Evolutionary conservation across 2,113 vertebrate genomes (phyloP).

Genomic region (Caretta caretta): DNA sequence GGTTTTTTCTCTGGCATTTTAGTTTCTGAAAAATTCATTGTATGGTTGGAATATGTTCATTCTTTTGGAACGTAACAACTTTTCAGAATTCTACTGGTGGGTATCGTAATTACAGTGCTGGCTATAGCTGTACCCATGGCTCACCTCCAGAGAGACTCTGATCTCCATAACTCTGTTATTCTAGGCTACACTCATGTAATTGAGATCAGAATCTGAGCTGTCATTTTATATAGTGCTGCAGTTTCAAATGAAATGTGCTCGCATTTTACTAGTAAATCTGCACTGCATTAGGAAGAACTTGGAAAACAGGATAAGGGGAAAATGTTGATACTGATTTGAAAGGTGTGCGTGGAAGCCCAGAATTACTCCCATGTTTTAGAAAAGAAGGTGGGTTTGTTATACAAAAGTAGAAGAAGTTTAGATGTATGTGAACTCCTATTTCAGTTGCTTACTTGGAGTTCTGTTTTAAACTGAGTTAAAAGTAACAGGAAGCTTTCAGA

Average conservation of each 20-base stretch:
- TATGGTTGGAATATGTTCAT: neutral
- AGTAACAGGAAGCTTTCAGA: neutral
- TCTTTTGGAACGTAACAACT: neutral
- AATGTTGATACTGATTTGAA: neutral
- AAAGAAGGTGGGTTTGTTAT: neutral
- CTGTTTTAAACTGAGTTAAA: neutral
- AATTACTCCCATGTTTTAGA: neutral
- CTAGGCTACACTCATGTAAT: neutral
- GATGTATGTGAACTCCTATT: neutral
- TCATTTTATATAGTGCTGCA: neutral
- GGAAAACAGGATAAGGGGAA: neutral
- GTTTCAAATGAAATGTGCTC: rapidly evolving
- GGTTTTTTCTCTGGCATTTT: neutral
- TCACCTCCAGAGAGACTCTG: neutral
- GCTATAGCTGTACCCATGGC: neutral
- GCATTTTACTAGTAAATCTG: neutral
- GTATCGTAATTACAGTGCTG: neutral
- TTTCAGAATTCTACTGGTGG: rapidly evolving
- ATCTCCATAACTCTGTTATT: neutral
- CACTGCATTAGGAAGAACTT: neutral
- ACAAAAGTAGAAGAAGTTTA: neutral
- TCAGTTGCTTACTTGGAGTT: neutral
- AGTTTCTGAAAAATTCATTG: neutral
- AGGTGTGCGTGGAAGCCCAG: neutral
- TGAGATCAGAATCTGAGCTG: neutral